Base-by-base conservation (phyloP, 2,797 vertebrate genomes). In the Syngnathus rostellatus region DNA sequence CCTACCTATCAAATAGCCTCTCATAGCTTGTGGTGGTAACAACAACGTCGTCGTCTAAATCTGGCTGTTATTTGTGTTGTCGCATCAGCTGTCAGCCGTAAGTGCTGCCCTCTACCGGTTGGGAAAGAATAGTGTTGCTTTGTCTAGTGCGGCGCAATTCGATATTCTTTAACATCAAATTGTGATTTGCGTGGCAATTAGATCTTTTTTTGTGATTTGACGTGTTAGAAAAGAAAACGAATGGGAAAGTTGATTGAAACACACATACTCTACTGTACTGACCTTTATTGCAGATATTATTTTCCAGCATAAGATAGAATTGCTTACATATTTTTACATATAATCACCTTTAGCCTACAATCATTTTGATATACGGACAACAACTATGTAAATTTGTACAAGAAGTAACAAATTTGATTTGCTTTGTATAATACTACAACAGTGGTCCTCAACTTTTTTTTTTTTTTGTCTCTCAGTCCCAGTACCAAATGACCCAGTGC, bases 271-370 rank as follows among this genome's bases (percentile, higher is more conserved):
- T 62, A 4, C 31, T 65, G 6, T 53, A 63, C 48, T 61, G 66
- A 81, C 68, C 72, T 85, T 81, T 87, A 85, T 85, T 87, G 79
- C 81, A 87, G 78, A 63, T 73, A 80, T 76, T 73, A 76, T 78
- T 71, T 70, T 76, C 77, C 81, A 86, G 78, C 81, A 85, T 87
- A 68, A 72, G 78, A 81, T 80, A 54, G 70, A 75, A 74, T 62
- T 70, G 63, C 78, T 77, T 78, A 83, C 75, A 82, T 55, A 40
- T 68, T 70, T 69, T 40, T 48, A 72, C 81, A 72, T 25, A 67
- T 76, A 71, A 71, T 70, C 62, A 74, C 77, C 64, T 80, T 80
- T 62, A 64, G 7, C n/a, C 76, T 77, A 82, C 80, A 84, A 68
- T 66, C 70, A 53, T 80, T 78, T 75, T 51, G 65, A 79, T 73